Conservation (phyloP, 2,797 vertebrate species). For the Pogonophryne albipinna region DNA sequence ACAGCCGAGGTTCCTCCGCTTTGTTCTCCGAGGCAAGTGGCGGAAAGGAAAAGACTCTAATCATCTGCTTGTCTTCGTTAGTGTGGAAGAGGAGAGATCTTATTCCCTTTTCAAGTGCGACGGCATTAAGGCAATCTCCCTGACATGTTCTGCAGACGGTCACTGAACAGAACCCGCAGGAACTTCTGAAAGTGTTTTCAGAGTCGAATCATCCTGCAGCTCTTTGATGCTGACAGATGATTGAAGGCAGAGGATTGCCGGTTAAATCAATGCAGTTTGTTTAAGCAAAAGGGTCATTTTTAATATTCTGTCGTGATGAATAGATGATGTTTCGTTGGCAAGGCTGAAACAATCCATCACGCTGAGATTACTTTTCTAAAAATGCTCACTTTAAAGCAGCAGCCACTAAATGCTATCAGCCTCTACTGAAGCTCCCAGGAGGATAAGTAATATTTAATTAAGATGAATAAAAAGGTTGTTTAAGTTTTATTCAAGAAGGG, state of each 20-base stretch:
- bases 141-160: conserved; percentile 53
- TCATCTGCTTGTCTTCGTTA: conserved; percentile 71
- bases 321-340: conserved; percentile 62
- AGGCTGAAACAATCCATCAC: conserved; percentile 59
- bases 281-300: conserved; percentile 54
- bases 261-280: conserved; percentile 60
- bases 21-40: conserved; percentile 78
- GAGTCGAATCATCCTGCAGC: conserved; percentile 49
- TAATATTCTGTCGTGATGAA: conserved; percentile 58
- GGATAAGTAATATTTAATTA: too few relatives aligned
- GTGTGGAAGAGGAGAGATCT: conserved; percentile 44
- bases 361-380: conserved; percentile 55
- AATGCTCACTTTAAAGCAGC: conserved; percentile 41
- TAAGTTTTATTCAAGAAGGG: too few relatives aligned
- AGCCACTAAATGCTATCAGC: conserved; percentile 20
- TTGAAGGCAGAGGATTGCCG: conserved; percentile 35
- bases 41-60: conserved; percentile 45
- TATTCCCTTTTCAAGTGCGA: conserved; percentile 56
- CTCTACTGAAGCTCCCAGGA: conserved; percentile 22
- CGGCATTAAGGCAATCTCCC: conserved; percentile 45
- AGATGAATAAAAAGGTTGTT: too few relatives aligned
- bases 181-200: conserved; percentile 33
- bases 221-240: conserved; percentile 50
- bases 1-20: conserved; percentile 66
- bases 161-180: conserved; percentile 41